Evolutionary conservation across 2,888 invertebrate genomes (phyloP).

Genomic region (Synergus umbraculus): DNA sequence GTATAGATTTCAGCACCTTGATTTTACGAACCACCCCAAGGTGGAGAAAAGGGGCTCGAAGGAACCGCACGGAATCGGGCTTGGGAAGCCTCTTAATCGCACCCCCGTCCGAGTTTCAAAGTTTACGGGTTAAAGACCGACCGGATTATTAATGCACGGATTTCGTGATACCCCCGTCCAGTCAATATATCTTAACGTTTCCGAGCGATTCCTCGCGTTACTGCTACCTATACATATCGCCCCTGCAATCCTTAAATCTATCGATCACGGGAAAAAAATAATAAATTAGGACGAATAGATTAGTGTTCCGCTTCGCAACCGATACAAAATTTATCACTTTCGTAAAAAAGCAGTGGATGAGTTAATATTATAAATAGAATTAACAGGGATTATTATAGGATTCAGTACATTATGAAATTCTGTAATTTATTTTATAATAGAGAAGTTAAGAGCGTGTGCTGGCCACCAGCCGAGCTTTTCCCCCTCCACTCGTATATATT

Average conservation of each 20-base stretch:
- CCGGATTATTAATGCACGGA: conserved; percentile 70
- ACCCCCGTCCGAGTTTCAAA: conserved; percentile 68
- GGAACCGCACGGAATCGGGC: conserved; percentile 49
- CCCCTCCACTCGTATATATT: not conserved
- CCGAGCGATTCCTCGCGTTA: conserved; percentile 39
- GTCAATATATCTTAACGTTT: conserved; percentile 44
- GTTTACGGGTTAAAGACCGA: conserved; percentile 69
- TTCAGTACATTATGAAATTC: no score
- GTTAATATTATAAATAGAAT: no score
- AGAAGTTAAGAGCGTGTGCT: not conserved
- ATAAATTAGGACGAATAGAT: not conserved
- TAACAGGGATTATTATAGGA: no score
- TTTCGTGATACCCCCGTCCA: conserved; percentile 47
- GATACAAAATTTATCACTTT: no score
- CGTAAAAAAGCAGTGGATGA: no score
- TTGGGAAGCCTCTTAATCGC: conserved; percentile 67
- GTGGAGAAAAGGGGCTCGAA: conserved; percentile 1
- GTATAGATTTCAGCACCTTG: conserved; percentile 21
- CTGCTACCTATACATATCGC: conserved; percentile 8
- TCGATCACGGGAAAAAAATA: conserved; percentile 25
- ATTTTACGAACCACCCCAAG: conserved; percentile 23
- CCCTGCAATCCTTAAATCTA: conserved; percentile 29
- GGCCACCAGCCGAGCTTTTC: not conserved
- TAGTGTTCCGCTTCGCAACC: not conserved
- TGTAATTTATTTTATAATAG: no score